Evolutionary conservation across 2,113 vertebrate species (phyloP).

Genomic region (Rissa tridactyla): DNA sequence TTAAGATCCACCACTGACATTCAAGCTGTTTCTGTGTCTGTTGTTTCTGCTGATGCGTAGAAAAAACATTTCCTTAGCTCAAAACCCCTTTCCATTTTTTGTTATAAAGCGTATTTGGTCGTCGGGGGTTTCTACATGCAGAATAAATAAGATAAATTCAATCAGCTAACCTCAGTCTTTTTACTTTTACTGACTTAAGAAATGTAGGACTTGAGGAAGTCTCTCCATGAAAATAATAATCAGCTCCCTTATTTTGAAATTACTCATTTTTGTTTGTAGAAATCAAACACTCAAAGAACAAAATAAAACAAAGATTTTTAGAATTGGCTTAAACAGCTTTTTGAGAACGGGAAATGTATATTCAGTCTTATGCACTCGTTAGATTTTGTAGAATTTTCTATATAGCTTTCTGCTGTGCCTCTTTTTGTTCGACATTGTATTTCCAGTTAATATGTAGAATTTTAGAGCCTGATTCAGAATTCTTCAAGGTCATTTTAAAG

Average conservation of each 20-base stretch:
- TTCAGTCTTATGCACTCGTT: neutral
- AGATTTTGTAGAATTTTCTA: neutral
- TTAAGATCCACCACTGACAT: neutral
- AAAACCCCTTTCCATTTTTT: neutral
- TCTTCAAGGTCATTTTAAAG: neutral
- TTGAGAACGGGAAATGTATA: neutral
- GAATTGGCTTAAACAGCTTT: neutral
- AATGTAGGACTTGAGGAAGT: neutral
- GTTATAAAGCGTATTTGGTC: neutral
- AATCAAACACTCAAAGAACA: neutral
- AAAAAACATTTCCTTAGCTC: neutral
- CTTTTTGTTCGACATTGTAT: neutral
- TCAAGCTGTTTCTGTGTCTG: slow-evolving; percentile 13
- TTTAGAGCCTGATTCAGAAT: neutral
- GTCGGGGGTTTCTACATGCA: neutral
- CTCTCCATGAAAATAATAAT: neutral
- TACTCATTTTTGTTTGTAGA: neutral
- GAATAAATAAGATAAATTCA: neutral
- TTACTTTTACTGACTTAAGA: neutral
- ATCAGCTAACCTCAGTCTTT: neutral
- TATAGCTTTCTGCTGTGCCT: neutral
- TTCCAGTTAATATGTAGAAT: neutral
- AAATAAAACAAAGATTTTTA: neutral
- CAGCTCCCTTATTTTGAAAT: neutral
- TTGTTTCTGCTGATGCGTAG: slow-evolving; percentile 2